phyloP scores from a whole-genome alignment of 2,888 invertebrate genomes.

The Epirrita christyi region DNA sequence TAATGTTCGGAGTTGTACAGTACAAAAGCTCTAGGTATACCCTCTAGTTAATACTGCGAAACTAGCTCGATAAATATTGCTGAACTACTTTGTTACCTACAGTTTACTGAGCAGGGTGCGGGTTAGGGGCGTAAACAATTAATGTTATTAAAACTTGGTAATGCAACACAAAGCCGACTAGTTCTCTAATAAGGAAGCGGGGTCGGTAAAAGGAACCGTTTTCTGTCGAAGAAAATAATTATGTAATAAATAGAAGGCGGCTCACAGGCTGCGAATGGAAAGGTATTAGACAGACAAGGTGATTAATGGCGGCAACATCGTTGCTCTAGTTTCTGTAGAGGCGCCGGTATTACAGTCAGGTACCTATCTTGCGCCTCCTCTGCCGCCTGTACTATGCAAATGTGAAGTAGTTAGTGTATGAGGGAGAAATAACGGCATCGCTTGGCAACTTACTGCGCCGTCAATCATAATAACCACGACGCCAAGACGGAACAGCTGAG shows the following conservation, averaged over 20 bases:
- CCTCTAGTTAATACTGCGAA: constrained; percentile 57
- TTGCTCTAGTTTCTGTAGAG: constrained; percentile 58
- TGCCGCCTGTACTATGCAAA: constrained; percentile 67
- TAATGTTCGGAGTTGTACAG: constrained; percentile 26
- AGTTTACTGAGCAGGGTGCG: constrained; percentile 67
- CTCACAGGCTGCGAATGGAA: constrained; percentile 74
- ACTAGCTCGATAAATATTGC: constrained; percentile 72
- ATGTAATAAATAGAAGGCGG: constrained; percentile 77
- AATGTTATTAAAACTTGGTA: constrained; percentile 79
- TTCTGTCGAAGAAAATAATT: constrained; percentile 78
- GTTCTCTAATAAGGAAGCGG: constrained; percentile 63
- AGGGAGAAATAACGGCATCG: constrained; percentile 65
- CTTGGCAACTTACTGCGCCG: constrained; percentile 68
- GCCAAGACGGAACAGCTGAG: constrained; percentile 50
- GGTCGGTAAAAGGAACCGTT: constrained; percentile 60
- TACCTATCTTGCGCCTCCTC: constrained; percentile 45
- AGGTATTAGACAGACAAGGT: constrained; percentile 81
- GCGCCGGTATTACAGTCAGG: constrained; percentile 49
- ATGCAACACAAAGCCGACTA: constrained; percentile 62
- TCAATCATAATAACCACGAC: constrained; percentile 69
- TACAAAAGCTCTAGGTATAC: constrained; percentile 34
- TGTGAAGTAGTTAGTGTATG: constrained; percentile 70
- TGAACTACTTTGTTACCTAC: constrained; percentile 58
- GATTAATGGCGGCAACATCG: constrained; percentile 76
- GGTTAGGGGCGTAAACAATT: constrained; percentile 74